phyloP scores from a whole-genome alignment of 2,888 invertebrate species.

The Leptinotarsa juncta region DNA sequence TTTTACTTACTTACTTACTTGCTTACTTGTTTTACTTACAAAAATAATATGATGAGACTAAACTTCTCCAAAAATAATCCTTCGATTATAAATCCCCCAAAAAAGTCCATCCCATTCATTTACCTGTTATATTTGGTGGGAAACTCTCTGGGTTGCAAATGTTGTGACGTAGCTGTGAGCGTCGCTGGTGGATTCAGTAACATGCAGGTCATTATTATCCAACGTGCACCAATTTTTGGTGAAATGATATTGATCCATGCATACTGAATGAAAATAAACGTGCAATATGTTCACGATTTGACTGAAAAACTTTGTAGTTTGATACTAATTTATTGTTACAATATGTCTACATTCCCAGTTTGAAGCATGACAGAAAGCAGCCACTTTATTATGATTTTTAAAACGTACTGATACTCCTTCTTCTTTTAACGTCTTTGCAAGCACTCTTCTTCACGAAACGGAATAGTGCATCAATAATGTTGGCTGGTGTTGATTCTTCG shows the following conservation, averaged over 20 bases:
- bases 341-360: not conserved
- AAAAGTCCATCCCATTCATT: too few species aligned
- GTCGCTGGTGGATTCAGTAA: not conserved
- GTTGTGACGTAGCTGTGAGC: too few species aligned
- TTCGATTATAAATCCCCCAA: too few species aligned
- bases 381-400: slow-evolving; percentile 16
- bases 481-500: slow-evolving; percentile 79
- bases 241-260: too few species aligned
- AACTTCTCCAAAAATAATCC: too few species aligned
- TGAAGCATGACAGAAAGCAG: slow-evolving; percentile 6
- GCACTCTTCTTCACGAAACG: slow-evolving; percentile 73
- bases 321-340: slow-evolving; percentile 1
- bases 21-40: too few species aligned
- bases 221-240: too few species aligned
- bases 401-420: slow-evolving; percentile 33
- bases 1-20: too few species aligned
- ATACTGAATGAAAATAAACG: not conserved
- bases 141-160: too few species aligned
- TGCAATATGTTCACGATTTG: not conserved
- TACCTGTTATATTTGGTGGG: too few species aligned
- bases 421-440: slow-evolving; percentile 49
- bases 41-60: too few species aligned
- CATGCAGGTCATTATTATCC: not conserved
- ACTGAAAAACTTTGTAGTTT: not conserved
- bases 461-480: slow-evolving; percentile 81